These are phyloP conservation scores for Halictus quadricinctus DNA, from an alignment of 2,888 invertebrate genomes.

Conservation along the genomic window DNA sequence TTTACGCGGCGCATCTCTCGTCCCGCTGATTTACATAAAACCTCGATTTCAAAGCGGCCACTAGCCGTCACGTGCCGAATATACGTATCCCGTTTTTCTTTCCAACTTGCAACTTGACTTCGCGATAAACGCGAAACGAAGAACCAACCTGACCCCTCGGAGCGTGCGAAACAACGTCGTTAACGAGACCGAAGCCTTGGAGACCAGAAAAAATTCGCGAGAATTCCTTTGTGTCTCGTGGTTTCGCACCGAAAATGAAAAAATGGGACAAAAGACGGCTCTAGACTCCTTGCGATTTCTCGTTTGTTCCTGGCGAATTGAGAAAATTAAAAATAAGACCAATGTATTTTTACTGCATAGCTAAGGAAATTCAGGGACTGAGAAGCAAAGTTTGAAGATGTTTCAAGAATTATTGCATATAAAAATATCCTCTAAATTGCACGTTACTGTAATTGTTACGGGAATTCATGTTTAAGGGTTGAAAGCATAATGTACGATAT, in stretches of 20 bases:
- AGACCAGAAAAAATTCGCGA: background rate
- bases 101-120: background rate
- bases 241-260: background rate
- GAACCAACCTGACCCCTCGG: background rate
- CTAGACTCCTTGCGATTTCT: background rate
- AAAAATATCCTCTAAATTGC: background rate
- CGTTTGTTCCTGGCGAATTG: background rate
- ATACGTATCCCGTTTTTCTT: background rate
- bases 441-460: background rate
- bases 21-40: background rate
- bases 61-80: background rate
- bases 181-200: background rate
- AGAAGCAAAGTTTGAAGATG: background rate
- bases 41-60: background rate
- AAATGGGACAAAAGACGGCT: background rate
- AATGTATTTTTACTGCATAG: background rate
- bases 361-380: too few species aligned
- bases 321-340: too few species aligned
- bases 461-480: too few species aligned
- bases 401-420: too few species aligned
- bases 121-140: constrained; percentile 4
- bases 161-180: background rate
- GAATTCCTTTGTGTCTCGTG: background rate
- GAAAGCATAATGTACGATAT: too few species aligned
- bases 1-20: background rate